These are phyloP conservation scores for Lordiphosa collinella DNA, from an alignment of 1,140 invertebrate genomes.

Conservation along the genomic window DNA sequence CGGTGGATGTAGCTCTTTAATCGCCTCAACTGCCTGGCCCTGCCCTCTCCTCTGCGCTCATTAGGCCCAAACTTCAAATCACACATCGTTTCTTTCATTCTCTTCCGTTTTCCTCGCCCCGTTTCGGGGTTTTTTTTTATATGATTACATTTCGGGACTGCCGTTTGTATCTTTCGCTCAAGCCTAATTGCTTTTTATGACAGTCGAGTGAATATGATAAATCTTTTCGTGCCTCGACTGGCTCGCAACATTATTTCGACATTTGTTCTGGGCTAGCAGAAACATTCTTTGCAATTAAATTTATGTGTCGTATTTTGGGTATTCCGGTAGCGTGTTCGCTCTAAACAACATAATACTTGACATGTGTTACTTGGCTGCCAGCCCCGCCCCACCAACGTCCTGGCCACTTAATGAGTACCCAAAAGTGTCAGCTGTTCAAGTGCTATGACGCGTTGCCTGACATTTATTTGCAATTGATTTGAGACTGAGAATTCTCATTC, in stretches of 20 bases:
- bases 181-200: conserved; percentile 76
- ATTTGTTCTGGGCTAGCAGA: conserved; percentile 58
- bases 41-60: conserved; percentile 45
- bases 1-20: conserved; percentile 54
- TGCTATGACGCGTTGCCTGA: conserved; percentile 39
- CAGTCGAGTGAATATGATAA: conserved; percentile 76
- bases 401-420: conserved; percentile 10
- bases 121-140: conserved; percentile 17
- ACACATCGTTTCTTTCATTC: conserved; percentile 51
- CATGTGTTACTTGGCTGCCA: conserved; percentile 53
- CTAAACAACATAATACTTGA: conserved; percentile 48
- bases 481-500: conserved; percentile 13
- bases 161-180: conserved; percentile 46
- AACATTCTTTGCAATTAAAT: conserved; percentile 74
- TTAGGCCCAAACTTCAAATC: conserved; percentile 69
- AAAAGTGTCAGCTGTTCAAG: conserved; percentile 60
- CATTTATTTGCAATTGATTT: conserved; percentile 66
- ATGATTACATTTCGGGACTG: conserved; percentile 63
- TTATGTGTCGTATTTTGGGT: conserved; percentile 50
- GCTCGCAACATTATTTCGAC: conserved; percentile 68
- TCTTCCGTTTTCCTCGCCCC: conserved; percentile 26
- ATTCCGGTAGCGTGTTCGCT: conserved; percentile 40
- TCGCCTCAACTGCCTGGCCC: conserved; percentile 40
- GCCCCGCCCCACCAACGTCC: neutral
- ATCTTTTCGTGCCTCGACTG: conserved; percentile 46